Conservation (phyloP, 2,888 invertebrate species). For the Stenoptilia bipunctidactyla region DNA sequence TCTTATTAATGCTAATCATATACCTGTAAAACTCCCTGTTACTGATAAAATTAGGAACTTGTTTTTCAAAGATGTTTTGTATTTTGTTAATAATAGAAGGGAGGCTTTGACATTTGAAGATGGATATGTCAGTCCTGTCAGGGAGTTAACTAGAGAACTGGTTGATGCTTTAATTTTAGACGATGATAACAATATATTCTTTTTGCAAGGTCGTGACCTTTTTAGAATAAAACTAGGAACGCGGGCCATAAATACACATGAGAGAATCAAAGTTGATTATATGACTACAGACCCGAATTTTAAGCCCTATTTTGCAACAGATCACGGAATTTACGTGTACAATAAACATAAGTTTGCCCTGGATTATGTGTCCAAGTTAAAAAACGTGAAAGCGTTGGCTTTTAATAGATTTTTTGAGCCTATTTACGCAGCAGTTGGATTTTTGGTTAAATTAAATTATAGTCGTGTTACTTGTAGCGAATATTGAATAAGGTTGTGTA, state of each 20-base stretch:
- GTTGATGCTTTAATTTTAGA: slow-evolving; percentile 27
- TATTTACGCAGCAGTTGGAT: slow-evolving; percentile 40
- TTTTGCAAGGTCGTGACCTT: slow-evolving; percentile 29
- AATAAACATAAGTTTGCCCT: slow-evolving; percentile 52
- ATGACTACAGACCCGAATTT: slow-evolving; percentile 31
- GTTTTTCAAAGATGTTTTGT: slow-evolving; percentile 40
- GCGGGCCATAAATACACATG: slow-evolving; percentile 36
- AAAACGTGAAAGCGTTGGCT: slow-evolving; percentile 33
- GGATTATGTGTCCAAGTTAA: slow-evolving; percentile 38
- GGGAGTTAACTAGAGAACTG: slow-evolving; percentile 29
- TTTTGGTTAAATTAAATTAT: slow-evolving; percentile 30
- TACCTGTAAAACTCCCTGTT: slow-evolving; percentile 38
- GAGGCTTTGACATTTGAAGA: slow-evolving; percentile 41
- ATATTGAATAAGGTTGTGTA: neutral
- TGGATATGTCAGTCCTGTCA: slow-evolving; percentile 28
- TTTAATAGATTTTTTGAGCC: slow-evolving; percentile 41
- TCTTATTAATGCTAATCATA: slow-evolving; percentile 33
- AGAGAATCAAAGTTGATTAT: slow-evolving; percentile 27
- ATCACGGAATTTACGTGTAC: slow-evolving; percentile 39
- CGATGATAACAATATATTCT: slow-evolving; percentile 46
- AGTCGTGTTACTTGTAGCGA: neutral
- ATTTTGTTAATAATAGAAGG: slow-evolving; percentile 33
- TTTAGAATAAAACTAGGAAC: slow-evolving; percentile 43
- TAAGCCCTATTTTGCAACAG: slow-evolving; percentile 34
- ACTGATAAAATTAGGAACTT: slow-evolving; percentile 37